phyloP scores from a whole-genome alignment of 1,140 invertebrate species.

The Dreissena polymorpha region DNA sequence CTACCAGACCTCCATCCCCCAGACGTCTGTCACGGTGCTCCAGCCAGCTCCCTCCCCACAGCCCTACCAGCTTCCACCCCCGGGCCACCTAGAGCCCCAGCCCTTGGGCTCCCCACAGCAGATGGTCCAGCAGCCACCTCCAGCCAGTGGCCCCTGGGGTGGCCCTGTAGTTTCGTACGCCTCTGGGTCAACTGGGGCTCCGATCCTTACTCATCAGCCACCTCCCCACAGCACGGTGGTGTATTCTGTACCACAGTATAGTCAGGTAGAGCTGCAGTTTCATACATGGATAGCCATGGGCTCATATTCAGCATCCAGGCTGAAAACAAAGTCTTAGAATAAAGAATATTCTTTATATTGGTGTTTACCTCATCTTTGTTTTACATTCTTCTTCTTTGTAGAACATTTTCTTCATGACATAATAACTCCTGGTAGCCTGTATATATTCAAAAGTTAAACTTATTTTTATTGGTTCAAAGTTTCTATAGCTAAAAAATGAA shows the following conservation, averaged over 20 bases:
- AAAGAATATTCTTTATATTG: too few relatives aligned
- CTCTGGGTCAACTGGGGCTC: background rate
- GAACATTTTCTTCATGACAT: too few relatives aligned
- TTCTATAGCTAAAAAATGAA: too few relatives aligned
- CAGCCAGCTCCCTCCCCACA: conserved; percentile 57
- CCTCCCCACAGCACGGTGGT: background rate
- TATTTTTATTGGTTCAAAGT: too few relatives aligned
- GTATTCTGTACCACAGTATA: conserved; percentile 23
- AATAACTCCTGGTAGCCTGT: too few relatives aligned
- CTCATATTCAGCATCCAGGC: too few relatives aligned
- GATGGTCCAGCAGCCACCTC: conserved; percentile 18
- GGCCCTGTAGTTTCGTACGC: conserved; percentile 10
- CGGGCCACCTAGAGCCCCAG: conserved; percentile 62
- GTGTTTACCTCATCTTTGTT: too few relatives aligned
- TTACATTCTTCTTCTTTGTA: too few relatives aligned
- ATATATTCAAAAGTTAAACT: too few relatives aligned
- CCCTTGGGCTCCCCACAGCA: conserved; percentile 47
- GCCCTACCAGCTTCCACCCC: conserved; percentile 26
- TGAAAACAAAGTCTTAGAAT: too few relatives aligned
- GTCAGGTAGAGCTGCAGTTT: conserved; percentile 16
- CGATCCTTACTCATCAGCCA: background rate
- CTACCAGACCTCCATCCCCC: conserved; percentile 47
- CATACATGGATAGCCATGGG: background rate
- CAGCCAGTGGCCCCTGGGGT: conserved; percentile 32
- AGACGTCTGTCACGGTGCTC: conserved; percentile 16